phyloP scores from a whole-genome alignment of 2,888 invertebrate species.

The Machimus rusticus region DNA sequence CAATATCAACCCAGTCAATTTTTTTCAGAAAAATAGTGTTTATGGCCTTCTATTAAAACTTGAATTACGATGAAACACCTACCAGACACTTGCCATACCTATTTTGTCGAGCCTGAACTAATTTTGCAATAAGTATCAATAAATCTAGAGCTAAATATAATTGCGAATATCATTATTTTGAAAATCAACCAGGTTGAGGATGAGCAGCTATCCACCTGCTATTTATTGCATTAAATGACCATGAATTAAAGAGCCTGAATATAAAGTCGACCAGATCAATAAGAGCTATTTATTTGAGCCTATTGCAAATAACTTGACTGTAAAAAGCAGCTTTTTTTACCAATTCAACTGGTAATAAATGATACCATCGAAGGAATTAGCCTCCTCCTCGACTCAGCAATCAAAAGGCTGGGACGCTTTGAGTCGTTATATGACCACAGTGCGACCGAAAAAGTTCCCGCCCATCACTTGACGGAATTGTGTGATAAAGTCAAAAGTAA shows the following conservation, averaged over 20 bases:
- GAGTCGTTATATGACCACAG: background rate
- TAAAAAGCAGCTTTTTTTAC: background rate
- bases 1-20: too few relatives aligned
- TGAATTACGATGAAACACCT: too few relatives aligned
- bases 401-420: background rate
- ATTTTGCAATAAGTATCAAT: too few relatives aligned
- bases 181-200: background rate
- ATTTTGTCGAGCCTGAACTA: too few relatives aligned
- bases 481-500: conserved; percentile 24
- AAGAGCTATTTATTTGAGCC: background rate
- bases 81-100: too few relatives aligned
- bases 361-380: background rate
- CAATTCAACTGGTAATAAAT: background rate
- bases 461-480: conserved; percentile 13
- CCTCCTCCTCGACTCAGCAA: background rate
- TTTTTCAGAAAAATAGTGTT: too few relatives aligned
- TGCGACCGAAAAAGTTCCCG: background rate
- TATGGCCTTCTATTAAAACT: too few relatives aligned
- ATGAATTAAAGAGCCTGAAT: background rate
- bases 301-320: background rate
- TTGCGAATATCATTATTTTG: background rate
- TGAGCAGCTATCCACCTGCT: background rate
- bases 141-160: background rate
- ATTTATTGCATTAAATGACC: background rate
- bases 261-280: background rate